Evolutionary conservation across 2,888 invertebrate genomes (phyloP), one percentile per base, ranked within the genome.

Genomic region (Melinopterus prodromus): DNA sequence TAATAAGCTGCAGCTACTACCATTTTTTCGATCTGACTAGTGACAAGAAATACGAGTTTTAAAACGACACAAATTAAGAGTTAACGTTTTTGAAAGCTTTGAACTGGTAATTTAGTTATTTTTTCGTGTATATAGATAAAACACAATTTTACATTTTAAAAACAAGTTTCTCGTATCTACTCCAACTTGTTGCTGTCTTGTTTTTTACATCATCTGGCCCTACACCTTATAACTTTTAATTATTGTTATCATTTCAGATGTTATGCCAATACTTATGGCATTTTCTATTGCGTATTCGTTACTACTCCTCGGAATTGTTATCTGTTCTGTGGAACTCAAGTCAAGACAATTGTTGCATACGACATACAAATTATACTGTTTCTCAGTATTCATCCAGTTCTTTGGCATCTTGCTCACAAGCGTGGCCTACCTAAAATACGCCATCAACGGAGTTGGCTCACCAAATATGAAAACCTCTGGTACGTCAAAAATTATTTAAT

Each of bases 351-450:
- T 98, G 0, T 91, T 97, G 70, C 98, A 98, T 88, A 92, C 95
- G 1, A 97, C 98, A 0, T 98, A 97, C 90, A 97, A 97, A 87
- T 89, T 98, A 85, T 98, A 95, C 87, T 91, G 96, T 69, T 85
- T 92, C 3, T 96, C 97, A 0, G 91, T 95, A 9, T 89, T 92
- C 38, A 89, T 94, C 35, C 96, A 97, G 87, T 92, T 94, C 82
- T 85, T 92, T 6, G 95, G 95, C 1, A 92, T 97, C 0, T 87
- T 95, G 71, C 88, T 95, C 37, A 92, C 94, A 83, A 92, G 92
- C 76, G 89, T 95, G 71, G 93, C 94, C 7, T 95, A 95, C 86
- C 92, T 95, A n/a, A 92, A 93, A 80, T 97, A 95, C 86, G 97
- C 96, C 0, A 88, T 93, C 0, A 93, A 93, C 82, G 98, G 98